Conservation (phyloP, 1,140 invertebrate species). For the Zaprionus taronus region DNA sequence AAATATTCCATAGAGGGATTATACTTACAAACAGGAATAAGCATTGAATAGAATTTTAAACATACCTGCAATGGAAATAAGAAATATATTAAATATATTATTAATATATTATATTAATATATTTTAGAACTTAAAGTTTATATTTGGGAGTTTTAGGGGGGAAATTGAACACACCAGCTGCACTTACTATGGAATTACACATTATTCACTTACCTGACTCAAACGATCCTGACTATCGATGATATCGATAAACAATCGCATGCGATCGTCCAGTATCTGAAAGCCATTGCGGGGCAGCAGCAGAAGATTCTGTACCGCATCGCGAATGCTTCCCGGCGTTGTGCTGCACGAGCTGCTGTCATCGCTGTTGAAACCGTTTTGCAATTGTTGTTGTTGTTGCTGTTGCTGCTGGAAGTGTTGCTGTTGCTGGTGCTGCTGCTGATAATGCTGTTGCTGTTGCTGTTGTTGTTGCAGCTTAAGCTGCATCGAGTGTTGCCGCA, state of each 20-base stretch:
- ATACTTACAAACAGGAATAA: neutral
- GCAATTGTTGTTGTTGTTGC: constrained; percentile 52
- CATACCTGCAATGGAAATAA: constrained; percentile 58
- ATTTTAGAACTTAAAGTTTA: neutral
- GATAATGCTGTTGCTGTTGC: constrained; percentile 57
- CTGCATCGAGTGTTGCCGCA: constrained; percentile 79
- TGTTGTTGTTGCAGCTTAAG: constrained; percentile 74
- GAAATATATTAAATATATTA: neutral
- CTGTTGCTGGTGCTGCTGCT: constrained; percentile 41
- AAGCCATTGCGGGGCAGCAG: constrained; percentile 89
- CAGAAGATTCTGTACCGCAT: constrained; percentile 89
- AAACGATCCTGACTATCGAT: constrained; percentile 91
- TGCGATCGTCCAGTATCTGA: constrained; percentile 90
- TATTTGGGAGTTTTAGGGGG: neutral
- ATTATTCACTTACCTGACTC: constrained; percentile 88
- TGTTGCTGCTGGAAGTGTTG: constrained; percentile 42
- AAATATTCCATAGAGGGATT: neutral
- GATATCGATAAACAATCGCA: constrained; percentile 91
- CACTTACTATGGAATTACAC: neutral
- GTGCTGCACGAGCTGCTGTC: constrained; percentile 84
- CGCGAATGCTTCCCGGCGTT: constrained; percentile 86
- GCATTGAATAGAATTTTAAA: neutral
- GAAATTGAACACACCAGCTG: neutral
- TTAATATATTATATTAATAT: neutral
- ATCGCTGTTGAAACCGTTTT: constrained; percentile 71